Evolutionary conservation across 2,797 vertebrate species (phyloP).

Genomic region (Pseudotriccus pelzelni): DNA sequence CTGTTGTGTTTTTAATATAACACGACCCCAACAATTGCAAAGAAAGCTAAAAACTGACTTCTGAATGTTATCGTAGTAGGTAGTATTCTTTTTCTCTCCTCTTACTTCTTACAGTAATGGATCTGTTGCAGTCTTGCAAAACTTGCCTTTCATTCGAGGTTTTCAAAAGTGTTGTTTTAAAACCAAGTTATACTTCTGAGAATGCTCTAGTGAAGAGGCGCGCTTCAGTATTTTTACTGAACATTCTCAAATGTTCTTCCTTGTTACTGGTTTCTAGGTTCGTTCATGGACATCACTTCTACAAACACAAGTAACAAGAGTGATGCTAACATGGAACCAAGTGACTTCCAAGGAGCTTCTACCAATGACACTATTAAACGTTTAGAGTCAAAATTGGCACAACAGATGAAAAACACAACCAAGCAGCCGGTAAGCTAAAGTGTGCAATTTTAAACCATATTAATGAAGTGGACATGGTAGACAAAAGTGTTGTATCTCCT

Average conservation of each 20-base stretch:
- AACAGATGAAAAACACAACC: constrained; percentile 83
- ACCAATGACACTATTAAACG: constrained; percentile 98
- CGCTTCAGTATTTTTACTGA: not conserved
- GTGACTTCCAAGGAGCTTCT: constrained; percentile 86
- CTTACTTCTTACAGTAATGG: not conserved
- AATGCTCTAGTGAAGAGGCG: not conserved
- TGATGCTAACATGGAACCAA: constrained; percentile 89
- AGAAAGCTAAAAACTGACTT: not conserved
- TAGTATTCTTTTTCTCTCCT: not conserved
- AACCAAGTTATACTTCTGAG: not conserved
- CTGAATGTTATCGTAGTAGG: not conserved
- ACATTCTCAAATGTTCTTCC: not conserved
- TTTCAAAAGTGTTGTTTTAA: not conserved
- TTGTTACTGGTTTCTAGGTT: constrained; percentile 77
- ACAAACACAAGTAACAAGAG: constrained; percentile 94
- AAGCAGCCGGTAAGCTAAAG: constrained; percentile 73
- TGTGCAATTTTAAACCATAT: not conserved
- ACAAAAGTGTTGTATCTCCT: not conserved
- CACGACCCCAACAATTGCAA: not conserved
- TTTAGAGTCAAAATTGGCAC: constrained; percentile 87
- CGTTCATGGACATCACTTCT: constrained; percentile 89
- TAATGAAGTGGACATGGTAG: not conserved
- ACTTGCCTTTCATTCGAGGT: not conserved
- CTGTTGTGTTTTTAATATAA: not conserved
- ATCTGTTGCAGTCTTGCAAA: not conserved